Conservation (phyloP, 1,140 invertebrate species). For the Whitmania pigra region DNA sequence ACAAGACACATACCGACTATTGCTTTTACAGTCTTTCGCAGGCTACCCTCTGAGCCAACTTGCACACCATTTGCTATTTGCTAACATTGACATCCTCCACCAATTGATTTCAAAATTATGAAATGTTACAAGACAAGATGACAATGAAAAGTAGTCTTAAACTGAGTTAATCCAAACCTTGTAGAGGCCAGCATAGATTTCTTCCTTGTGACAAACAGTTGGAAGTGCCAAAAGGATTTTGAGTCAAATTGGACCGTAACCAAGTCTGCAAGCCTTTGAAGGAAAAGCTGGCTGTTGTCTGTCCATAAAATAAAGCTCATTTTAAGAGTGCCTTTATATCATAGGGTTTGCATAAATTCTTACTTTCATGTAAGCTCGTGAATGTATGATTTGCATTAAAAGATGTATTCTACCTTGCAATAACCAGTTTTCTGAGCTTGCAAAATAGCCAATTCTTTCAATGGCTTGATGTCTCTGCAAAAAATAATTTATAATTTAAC, state of each 20-base stretch:
- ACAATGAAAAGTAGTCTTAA: too few relatives aligned
- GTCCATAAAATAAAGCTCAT: constrained; percentile 17
- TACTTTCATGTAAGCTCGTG: too few relatives aligned
- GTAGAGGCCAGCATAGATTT: constrained; percentile 39
- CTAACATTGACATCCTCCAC: too few relatives aligned
- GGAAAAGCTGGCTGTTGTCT: constrained; percentile 34
- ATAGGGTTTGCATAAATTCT: too few relatives aligned
- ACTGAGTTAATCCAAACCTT: constrained; percentile 27
- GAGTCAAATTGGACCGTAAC: constrained; percentile 35
- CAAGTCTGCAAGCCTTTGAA: constrained; percentile 33
- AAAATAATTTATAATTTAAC: too few relatives aligned
- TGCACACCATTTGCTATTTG: too few relatives aligned
- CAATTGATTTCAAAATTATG: too few relatives aligned
- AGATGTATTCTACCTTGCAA: constrained; percentile 9
- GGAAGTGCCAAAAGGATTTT: constrained; percentile 40
- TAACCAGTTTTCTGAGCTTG: neutral
- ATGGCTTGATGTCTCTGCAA: neutral
- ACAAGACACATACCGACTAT: too few relatives aligned
- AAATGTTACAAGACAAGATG: too few relatives aligned
- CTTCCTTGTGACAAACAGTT: constrained; percentile 38
- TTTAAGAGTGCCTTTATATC: neutral
- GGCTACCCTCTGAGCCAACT: too few relatives aligned
- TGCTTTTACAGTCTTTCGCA: too few relatives aligned
- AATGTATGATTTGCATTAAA: too few relatives aligned
- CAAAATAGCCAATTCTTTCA: constrained; percentile 17